Base-by-base conservation (phyloP, 2,113 vertebrate genomes). In the Mormyrus lacerda region DNA sequence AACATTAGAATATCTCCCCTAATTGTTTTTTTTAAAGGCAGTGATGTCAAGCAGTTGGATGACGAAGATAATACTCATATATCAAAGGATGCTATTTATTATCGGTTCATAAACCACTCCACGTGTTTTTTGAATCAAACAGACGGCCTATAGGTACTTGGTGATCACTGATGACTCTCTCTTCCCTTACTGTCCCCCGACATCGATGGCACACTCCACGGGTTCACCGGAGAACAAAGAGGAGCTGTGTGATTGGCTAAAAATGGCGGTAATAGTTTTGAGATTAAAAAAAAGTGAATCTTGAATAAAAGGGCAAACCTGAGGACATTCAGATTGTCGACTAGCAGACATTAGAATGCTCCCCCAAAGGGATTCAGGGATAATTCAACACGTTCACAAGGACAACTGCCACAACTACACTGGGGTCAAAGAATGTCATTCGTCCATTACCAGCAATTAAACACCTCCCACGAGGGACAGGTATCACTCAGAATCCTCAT, bases 401-500 rank as follows among this genome's bases (percentile, higher is more conserved):
- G 51, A 92, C 94, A 92, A 91, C 90, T 93, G 88, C 89, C 92
- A 93, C 93, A 94, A 93, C 90, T 92, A 94, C 94, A 92, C 89
- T 69, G 90, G 93, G 94, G 94, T 94, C 93, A 92, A 93, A 92
- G 93, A 93, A 94, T 95, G 95, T 94, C 94, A 95, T 93, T 92
- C 89, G 35, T 88, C 92, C 92, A 93, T 93, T 91, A 92, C 89
- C 93, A 93, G 95, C 95, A 96, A 96, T 96, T 96, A 96, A 95
- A 96, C 95, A 96, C 95, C 95, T 96, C 96, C 96, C 95, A 96
- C 96, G 19, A 87, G 93, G 90, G 91, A 91, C 93, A 93, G 92
- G 91, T 91, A 94, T 95, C 93, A 94, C 93, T 96, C 94, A 95
- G 94, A 94, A 95, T 94, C 94, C 96, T 96, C 93, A 96, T 96